Evolutionary conservation across 2,113 vertebrate genomes (phyloP).

Genomic region (Phalacrocorax aristotelis): DNA sequence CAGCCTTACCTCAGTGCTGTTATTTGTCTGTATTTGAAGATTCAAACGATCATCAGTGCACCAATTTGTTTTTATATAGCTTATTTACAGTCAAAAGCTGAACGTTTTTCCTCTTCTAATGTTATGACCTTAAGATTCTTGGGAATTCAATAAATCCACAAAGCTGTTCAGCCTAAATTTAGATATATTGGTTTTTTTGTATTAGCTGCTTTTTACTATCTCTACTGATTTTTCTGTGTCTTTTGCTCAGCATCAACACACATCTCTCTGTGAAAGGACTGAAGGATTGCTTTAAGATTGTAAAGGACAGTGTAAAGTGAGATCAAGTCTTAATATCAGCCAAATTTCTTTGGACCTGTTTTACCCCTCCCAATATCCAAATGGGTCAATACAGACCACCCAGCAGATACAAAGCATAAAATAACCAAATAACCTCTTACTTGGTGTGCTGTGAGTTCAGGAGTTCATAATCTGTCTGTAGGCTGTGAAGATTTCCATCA

Average conservation of each 20-base stretch:
- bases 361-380: background rate
- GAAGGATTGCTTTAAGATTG: background rate
- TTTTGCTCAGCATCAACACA: background rate
- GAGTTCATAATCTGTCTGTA: background rate
- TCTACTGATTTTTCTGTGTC: background rate
- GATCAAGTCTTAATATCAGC: background rate
- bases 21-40: background rate
- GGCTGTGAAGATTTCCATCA: background rate
- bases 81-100: background rate
- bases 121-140: background rate
- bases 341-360: background rate
- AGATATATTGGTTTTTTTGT: background rate
- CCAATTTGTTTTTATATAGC: background rate
- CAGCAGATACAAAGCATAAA: background rate
- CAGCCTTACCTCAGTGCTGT: background rate
- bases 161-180: background rate
- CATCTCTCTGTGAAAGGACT: background rate
- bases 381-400: background rate
- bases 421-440: background rate
- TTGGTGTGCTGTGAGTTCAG: background rate
- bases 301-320: background rate
- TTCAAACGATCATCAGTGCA: background rate
- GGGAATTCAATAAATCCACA: background rate
- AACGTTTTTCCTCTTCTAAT: background rate
- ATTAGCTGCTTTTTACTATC: background rate